phyloP scores from a whole-genome alignment of 2,113 vertebrate genomes.

The Onychostoma macrolepis region DNA sequence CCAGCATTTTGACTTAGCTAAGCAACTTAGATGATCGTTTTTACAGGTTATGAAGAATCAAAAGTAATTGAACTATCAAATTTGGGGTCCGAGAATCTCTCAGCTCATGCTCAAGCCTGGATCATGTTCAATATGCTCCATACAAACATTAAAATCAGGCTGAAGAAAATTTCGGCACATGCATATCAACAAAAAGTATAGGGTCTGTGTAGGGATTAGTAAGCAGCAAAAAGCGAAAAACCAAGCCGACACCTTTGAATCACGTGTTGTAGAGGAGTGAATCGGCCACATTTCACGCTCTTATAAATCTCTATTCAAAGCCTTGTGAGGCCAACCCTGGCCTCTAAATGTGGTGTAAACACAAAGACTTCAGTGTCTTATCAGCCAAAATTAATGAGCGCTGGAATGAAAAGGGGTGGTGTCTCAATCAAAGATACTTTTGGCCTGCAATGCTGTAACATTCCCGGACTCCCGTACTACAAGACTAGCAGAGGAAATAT shows the following conservation, averaged over 20 bases:
- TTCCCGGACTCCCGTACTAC: constrained; percentile 62
- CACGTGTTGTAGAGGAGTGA: not conserved
- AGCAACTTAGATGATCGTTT: constrained; percentile 46
- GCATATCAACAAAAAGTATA: not conserved
- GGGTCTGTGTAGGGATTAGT: not conserved
- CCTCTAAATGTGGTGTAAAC: not conserved
- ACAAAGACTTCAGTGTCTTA: constrained; percentile 12
- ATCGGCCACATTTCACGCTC: not conserved
- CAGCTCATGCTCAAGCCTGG: constrained; percentile 28
- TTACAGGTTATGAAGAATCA: constrained; percentile 61
- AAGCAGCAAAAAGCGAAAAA: too few relatives aligned
- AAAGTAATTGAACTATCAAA: constrained; percentile 62
- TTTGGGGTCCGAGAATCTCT: constrained; percentile 68
- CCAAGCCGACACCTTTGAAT: not conserved
- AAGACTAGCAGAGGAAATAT: constrained; percentile 72
- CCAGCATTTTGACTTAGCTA: constrained; percentile 72
- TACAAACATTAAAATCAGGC: not conserved
- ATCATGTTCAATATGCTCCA: not conserved
- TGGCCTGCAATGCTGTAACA: constrained; percentile 53
- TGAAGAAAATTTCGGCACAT: not conserved
- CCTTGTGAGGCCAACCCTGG: not conserved
- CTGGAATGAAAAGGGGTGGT: not conserved
- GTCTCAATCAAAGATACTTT: not conserved
- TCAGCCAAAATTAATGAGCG: not conserved
- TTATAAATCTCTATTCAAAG: not conserved